Percentiles rank a stretch among this genome's conserved stretches.
Conservation (phyloP, 2,113 vertebrate genomes). For the Orcinus orca region DNA sequence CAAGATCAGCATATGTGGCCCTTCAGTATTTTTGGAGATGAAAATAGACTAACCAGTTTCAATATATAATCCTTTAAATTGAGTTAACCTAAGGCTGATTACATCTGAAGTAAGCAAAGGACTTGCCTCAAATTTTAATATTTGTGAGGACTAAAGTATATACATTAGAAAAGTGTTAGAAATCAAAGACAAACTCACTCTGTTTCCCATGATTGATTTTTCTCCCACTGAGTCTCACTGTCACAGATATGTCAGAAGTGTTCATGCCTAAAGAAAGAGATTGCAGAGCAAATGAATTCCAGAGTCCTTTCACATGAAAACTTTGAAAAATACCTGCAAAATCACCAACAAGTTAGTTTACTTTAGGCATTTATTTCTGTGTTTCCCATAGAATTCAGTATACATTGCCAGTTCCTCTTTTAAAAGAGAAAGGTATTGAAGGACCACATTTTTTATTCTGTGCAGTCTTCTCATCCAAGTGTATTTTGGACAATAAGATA, state of each 20-base stretch:
- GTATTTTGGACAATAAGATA: not conserved
- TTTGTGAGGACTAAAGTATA: not conserved
- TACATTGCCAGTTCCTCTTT: not conserved
- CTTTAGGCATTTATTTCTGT: not conserved
- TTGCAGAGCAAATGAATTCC: not conserved
- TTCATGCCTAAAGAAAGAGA: constrained; percentile 10
- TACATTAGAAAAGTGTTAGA: not conserved
- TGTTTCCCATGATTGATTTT: constrained; percentile 26
- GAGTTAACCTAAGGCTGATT: not conserved
- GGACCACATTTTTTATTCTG: not conserved
- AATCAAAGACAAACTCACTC: constrained; percentile 7
- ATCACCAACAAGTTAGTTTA: not conserved
- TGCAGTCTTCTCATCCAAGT: not conserved
- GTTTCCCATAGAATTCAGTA: not conserved
- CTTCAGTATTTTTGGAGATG: constrained; percentile 30
- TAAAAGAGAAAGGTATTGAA: not conserved
- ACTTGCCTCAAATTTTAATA: not conserved
- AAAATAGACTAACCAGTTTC: constrained; percentile 23
- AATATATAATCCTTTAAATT: not conserved
- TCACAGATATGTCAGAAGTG: not conserved
- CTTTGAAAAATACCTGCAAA: constrained; percentile 14
- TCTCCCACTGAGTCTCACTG: not conserved
- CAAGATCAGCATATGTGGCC: not conserved
- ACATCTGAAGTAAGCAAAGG: not conserved
- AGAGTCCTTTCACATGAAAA: not conserved